Percentiles rank a stretch among this genome's conserved stretches.
Evolutionary conservation across 2,113 vertebrate species (phyloP).

Genomic region (Canis aureus): DNA sequence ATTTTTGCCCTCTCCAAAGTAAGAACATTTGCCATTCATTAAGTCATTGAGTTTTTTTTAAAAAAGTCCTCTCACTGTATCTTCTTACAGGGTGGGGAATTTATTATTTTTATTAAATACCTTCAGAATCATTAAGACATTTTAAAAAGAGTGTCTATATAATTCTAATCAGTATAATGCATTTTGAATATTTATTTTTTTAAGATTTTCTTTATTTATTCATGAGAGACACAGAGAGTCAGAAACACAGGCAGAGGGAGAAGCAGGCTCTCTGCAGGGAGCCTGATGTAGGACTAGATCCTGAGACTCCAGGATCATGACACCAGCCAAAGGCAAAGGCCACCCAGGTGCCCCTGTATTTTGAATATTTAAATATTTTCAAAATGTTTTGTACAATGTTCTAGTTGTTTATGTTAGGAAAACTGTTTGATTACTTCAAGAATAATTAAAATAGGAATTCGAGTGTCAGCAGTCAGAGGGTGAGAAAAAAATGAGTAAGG

Average conservation of each 20-base stretch:
- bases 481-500: neutral
- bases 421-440: neutral
- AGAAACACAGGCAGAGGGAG: no score
- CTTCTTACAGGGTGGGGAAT: neutral
- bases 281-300: no score
- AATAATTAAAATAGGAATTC: neutral
- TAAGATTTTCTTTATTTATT: no score
- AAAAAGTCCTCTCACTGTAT: neutral
- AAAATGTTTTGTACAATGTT: neutral
- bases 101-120: constrained; percentile 8
- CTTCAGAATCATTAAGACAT: neutral
- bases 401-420: neutral
- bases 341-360: neutral
- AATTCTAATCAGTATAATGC: neutral
- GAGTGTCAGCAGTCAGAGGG: neutral
- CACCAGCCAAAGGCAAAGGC: no score
- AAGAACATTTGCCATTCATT: neutral
- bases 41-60: neutral
- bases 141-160: neutral
- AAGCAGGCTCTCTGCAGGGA: no score
- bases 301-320: no score
- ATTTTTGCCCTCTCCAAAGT: neutral
- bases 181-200: no score
- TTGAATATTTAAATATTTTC: neutral
- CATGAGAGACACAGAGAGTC: no score